Percentiles rank a stretch among this genome's conserved stretches.
Conservation (phyloP, 2,797 vertebrate genomes). For the Cyclopterus lumpus region DNA sequence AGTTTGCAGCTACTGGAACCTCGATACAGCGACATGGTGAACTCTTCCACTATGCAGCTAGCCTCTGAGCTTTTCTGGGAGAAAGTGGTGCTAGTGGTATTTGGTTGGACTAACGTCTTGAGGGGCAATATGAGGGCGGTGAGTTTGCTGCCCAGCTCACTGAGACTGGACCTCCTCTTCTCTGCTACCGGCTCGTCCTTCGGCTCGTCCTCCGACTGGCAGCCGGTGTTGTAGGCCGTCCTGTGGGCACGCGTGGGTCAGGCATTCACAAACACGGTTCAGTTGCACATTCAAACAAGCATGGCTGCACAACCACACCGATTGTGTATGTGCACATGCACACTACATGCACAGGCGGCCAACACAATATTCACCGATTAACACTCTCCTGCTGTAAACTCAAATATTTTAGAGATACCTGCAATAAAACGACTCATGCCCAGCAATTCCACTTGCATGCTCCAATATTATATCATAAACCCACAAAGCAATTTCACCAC, state of each 20-base stretch:
- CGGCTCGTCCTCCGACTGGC: conserved; percentile 74
- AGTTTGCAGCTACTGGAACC: conserved; percentile 35
- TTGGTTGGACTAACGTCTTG: conserved; percentile 82
- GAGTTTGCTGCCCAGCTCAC: conserved; percentile 85
- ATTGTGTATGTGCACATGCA: conserved; percentile 26
- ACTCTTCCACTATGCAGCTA: conserved; percentile 52
- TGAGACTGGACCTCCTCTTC: conserved; percentile 86
- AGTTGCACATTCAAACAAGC: conserved; percentile 47
- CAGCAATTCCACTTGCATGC: conserved; percentile 10
- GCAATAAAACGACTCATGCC: neutral
- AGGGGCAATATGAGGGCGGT: conserved; percentile 80
- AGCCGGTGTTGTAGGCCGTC: conserved; percentile 60
- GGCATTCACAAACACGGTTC: conserved; percentile 67
- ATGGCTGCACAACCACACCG: conserved; percentile 14
- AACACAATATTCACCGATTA: neutral
- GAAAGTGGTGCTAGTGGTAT: conserved; percentile 37
- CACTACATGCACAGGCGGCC: conserved; percentile 51
- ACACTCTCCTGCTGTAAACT: conserved; percentile 17
- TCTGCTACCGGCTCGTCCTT: conserved; percentile 63
- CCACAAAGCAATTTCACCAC: conserved; percentile 13
- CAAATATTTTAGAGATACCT: neutral
- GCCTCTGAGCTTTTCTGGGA: conserved; percentile 43
- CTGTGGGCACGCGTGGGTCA: conserved; percentile 69
- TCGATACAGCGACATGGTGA: conserved; percentile 56
- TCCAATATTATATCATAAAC: conserved; percentile 8